Percentiles rank a stretch among this genome's conserved stretches.
phyloP scores from a whole-genome alignment of 1,140 invertebrate genomes.

The Pogonus chalceus region DNA sequence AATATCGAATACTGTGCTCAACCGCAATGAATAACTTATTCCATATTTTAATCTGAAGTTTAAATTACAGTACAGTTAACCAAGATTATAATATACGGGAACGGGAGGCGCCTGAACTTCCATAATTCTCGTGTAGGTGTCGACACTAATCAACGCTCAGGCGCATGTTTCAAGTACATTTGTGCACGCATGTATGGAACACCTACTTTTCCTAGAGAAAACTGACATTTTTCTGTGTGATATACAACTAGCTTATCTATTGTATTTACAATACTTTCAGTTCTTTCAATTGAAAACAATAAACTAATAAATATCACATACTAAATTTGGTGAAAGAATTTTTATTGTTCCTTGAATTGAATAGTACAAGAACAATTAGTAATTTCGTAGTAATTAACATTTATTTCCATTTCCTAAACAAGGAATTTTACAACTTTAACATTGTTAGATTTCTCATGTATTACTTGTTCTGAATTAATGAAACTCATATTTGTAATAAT shows the following conservation, averaged over 20 bases:
- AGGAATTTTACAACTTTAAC: too few species aligned
- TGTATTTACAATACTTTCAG: neutral
- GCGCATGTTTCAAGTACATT: neutral
- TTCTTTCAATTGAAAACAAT: neutral
- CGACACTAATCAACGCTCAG: neutral
- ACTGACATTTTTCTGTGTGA: neutral
- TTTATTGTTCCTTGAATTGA: too few species aligned
- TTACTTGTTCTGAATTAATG: too few species aligned
- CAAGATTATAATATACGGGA: neutral
- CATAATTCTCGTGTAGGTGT: neutral
- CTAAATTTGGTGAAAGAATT: neutral
- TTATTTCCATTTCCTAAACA: too few species aligned
- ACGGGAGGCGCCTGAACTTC: neutral
- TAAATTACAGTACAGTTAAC: neutral
- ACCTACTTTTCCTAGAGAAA: neutral
- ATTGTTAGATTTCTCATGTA: too few species aligned
- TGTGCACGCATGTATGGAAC: too few species aligned
- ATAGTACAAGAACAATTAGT: too few species aligned
- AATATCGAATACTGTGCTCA: neutral
- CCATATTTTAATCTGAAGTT: neutral
- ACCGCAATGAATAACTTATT: neutral
- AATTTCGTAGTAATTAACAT: too few species aligned
- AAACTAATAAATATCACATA: neutral
- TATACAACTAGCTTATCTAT: neutral
- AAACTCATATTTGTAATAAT: too few species aligned